Evolutionary conservation across 1,140 invertebrate genomes (phyloP).

Genomic region (Pogonomyrmex barbatus): DNA sequence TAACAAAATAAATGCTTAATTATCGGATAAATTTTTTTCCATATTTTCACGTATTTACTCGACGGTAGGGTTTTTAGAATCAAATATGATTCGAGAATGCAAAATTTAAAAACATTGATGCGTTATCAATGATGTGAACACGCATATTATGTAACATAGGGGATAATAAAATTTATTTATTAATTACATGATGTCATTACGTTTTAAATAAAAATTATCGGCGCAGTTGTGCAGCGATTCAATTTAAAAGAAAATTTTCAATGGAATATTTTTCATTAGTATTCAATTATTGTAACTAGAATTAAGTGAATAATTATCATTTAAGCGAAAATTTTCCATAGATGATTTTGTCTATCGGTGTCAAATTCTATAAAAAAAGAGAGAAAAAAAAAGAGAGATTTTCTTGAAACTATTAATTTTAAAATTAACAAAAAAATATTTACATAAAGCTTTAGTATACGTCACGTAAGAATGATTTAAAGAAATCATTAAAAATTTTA

Average conservation of each 20-base stretch:
- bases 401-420: neutral
- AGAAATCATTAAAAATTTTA: neutral
- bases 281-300: neutral
- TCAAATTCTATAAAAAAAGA: neutral
- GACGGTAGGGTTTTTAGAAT: neutral
- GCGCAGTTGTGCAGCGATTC: neutral
- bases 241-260: constrained; percentile 21
- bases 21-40: neutral
- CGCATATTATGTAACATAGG: neutral
- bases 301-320: neutral
- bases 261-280: constrained; percentile 22
- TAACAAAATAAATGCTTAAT: neutral
- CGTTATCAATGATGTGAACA: neutral
- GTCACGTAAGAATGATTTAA: neutral
- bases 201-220: constrained; percentile 33
- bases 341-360: neutral
- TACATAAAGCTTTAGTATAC: neutral
- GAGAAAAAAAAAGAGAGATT: neutral
- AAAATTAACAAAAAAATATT: neutral
- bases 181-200: constrained; percentile 2
- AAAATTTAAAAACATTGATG: neutral
- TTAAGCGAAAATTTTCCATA: neutral
- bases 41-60: neutral
- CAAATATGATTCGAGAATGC: neutral
- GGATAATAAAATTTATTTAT: constrained; percentile 26